Percentiles rank a stretch among this genome's conserved stretches.
Evolutionary conservation across 2,888 invertebrate species (phyloP).

Genomic region (Heliconius charithonia): DNA sequence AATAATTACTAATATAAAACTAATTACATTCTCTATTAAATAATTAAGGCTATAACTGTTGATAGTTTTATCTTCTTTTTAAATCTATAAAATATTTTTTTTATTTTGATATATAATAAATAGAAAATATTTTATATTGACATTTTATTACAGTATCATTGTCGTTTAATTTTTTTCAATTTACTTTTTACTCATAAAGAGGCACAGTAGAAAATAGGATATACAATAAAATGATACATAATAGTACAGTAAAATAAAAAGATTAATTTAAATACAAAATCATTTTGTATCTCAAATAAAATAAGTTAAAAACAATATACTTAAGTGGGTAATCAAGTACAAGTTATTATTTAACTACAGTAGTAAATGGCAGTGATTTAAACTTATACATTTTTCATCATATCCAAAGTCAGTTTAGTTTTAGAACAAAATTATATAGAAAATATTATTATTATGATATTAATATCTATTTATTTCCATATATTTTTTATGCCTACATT

Average conservation of each 20-base stretch:
- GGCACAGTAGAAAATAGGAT: not conserved
- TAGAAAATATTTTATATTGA: not conserved
- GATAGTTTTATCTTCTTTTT: not conserved
- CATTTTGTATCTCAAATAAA: too few relatives aligned
- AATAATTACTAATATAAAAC: constrained; percentile 4
- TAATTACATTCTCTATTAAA: not conserved
- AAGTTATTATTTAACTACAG: too few relatives aligned
- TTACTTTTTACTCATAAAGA: not conserved
- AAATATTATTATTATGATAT: too few relatives aligned
- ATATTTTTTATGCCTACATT: not conserved
- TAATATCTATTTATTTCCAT: not conserved
- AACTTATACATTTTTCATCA: too few relatives aligned
- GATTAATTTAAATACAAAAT: too few relatives aligned
- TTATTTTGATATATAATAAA: not conserved
- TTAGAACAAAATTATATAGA: too few relatives aligned
- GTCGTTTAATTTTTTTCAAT: not conserved
- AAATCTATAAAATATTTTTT: not conserved
- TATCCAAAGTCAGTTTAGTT: too few relatives aligned
- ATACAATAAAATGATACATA: not conserved
- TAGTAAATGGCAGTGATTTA: too few relatives aligned
- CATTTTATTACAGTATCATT: not conserved
- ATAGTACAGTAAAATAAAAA: too few relatives aligned
- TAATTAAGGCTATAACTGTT: not conserved
- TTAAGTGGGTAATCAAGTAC: too few relatives aligned
- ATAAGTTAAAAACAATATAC: too few relatives aligned